These are phyloP conservation scores for Neogale vison DNA, from an alignment of 2,113 vertebrate genomes.

Conservation along the genomic window DNA sequence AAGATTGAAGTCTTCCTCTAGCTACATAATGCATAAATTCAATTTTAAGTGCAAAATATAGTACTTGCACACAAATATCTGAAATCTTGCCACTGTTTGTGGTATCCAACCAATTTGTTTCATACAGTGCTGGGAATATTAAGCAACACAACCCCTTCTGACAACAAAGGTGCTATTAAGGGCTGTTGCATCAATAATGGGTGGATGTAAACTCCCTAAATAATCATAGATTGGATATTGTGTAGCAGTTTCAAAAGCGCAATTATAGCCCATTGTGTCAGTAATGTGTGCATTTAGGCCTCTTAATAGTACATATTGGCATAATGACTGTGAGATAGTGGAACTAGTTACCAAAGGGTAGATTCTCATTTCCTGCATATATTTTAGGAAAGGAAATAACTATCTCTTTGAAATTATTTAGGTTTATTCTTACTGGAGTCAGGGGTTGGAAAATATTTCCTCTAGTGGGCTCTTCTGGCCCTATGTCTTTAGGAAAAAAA, in stretches of 20 bases:
- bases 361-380: conserved; percentile 74
- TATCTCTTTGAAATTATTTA: conserved; percentile 71
- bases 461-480: not conserved
- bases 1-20: not conserved
- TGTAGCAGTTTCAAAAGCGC: conserved; percentile 72
- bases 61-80: not conserved
- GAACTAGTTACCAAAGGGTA: conserved; percentile 70
- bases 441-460: conserved; percentile 19
- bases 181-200: conserved; percentile 67
- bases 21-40: not conserved
- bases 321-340: conserved; percentile 62
- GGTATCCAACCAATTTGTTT: conserved; percentile 41
- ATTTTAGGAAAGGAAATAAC: conserved; percentile 61
- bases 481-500: conserved; percentile 29
- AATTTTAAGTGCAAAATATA: not conserved
- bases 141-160: conserved; percentile 59
- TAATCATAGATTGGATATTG: conserved; percentile 72
- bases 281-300: conserved; percentile 71
- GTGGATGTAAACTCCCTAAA: conserved; percentile 69
- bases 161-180: conserved; percentile 72
- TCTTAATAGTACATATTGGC: conserved; percentile 61
- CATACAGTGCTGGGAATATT: conserved; percentile 53
- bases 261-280: conserved; percentile 74
- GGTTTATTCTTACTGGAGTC: conserved; percentile 49
- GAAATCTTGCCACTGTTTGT: conserved; percentile 30